These are phyloP conservation scores for Phalloptychus januarius DNA, from an alignment of 2,797 vertebrate genomes.

Conservation along the genomic window DNA sequence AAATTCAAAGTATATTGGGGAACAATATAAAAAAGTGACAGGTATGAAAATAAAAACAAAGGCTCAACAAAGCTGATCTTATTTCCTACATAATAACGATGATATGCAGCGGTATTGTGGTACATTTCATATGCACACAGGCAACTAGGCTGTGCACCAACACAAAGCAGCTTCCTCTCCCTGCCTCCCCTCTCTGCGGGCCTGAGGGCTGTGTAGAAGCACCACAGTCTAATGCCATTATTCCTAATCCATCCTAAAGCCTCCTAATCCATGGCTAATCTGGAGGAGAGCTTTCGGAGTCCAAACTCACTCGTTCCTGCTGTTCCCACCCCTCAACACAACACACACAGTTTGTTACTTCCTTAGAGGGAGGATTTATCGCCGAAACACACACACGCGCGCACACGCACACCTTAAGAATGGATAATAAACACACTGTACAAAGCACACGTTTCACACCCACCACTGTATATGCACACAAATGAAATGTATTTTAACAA, in stretches of 20 bases:
- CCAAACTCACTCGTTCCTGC: constrained; percentile 70
- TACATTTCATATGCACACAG: constrained; percentile 41
- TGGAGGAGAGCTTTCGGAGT: constrained; percentile 79
- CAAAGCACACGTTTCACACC: constrained; percentile 47
- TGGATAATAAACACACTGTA: constrained; percentile 52
- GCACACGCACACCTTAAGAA: constrained; percentile 30
- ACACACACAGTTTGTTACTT: constrained; percentile 35
- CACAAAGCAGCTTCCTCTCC: constrained; percentile 68
- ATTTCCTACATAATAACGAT: constrained; percentile 41
- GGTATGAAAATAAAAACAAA: constrained; percentile 35
- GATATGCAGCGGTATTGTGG: constrained; percentile 40
- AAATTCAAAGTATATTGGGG: constrained; percentile 6
- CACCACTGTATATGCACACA: constrained; percentile 47
- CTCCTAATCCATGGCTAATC: constrained; percentile 81
- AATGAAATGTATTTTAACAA: constrained; percentile 39
- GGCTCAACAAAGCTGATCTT: constrained; percentile 15
- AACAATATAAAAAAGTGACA: constrained; percentile 28
- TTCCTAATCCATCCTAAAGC: constrained; percentile 80
- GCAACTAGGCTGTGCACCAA: constrained; percentile 54
- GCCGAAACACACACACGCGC: constrained; percentile 53
- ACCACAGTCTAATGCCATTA: constrained; percentile 80
- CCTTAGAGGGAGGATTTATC: constrained; percentile 68
- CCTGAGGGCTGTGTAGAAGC: constrained; percentile 71
- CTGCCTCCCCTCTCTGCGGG: constrained; percentile 65
- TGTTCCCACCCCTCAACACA: constrained; percentile 69